Conservation (phyloP, 2,888 invertebrate genomes). For the Catocala fraxini region DNA sequence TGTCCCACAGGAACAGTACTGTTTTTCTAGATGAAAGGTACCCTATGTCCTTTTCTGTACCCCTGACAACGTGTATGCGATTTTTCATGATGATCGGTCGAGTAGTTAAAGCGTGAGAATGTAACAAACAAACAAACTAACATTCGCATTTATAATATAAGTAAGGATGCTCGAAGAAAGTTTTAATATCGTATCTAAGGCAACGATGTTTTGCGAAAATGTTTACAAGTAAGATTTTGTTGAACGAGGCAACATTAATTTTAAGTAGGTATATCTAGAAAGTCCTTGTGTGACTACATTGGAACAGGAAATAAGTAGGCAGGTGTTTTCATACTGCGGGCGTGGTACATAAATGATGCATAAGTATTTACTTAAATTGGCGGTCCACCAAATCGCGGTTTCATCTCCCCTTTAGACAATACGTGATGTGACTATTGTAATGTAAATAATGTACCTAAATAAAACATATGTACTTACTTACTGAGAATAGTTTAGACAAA, state of each 20-base stretch:
- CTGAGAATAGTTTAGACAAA: not conserved
- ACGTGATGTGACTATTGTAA: conserved; percentile 56
- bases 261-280: conserved; percentile 51
- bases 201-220: conserved; percentile 16
- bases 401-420: conserved; percentile 53
- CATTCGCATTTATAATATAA: too few species aligned
- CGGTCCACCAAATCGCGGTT: conserved; percentile 50
- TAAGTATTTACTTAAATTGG: conserved; percentile 50
- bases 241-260: conserved; percentile 39
- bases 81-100: too few species aligned
- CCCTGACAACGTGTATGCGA: too few species aligned
- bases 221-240: conserved; percentile 34
- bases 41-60: too few species aligned
- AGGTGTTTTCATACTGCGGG: conserved; percentile 33
- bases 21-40: too few species aligned
- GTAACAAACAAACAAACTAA: too few species aligned
- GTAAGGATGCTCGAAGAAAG: conserved; percentile 9
- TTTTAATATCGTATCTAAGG: conserved; percentile 10
- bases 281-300: conserved; percentile 46
- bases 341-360: conserved; percentile 30
- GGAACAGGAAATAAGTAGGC: conserved; percentile 53
- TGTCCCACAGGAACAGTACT: too few species aligned
- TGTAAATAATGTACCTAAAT: not conserved
- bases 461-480: not conserved
- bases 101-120: too few species aligned